Conservation (phyloP, 2,888 invertebrate species). For the Pristionchus fissidentatus region DNA sequence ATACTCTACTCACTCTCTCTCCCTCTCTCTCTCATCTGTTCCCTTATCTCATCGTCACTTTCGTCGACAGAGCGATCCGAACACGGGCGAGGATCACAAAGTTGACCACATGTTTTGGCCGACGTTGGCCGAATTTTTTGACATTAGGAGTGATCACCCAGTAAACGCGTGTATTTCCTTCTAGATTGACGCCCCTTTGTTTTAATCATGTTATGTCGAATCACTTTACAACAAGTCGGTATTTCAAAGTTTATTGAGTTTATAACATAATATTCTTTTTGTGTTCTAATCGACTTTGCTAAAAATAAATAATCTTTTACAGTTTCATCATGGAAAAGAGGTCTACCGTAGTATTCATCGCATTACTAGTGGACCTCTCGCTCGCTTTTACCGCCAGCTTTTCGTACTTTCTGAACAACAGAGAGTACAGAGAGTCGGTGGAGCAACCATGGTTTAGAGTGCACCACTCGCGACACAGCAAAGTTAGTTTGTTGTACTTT, state of each 20-base stretch:
- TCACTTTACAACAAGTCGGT: too few species aligned
- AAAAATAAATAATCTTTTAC: too few species aligned
- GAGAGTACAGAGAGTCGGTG: slow-evolving; percentile 56
- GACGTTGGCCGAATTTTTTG: not conserved
- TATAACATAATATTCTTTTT: not conserved
- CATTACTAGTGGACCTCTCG: slow-evolving; percentile 23
- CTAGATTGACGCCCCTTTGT: too few species aligned
- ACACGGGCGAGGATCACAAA: too few species aligned
- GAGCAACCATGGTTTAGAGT: slow-evolving; percentile 66
- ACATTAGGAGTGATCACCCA: slow-evolving; percentile 2
- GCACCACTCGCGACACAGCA: slow-evolving; percentile 57
- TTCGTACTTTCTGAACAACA: slow-evolving; percentile 51
- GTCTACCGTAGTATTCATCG: not conserved
- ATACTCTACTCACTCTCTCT: not conserved
- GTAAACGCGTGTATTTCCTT: not conserved
- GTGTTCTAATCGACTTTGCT: too few species aligned
- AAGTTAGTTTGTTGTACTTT: not conserved
- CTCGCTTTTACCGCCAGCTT: not conserved
- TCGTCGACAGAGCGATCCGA: not conserved
- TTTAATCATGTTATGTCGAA: too few species aligned
- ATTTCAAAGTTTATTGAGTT: not conserved
- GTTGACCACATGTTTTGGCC: too few species aligned
- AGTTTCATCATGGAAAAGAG: not conserved
- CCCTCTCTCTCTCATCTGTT: not conserved
- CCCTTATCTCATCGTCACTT: not conserved